Conservation (phyloP, 2,797 vertebrate genomes). For the Passerculus sandwichensis region DNA sequence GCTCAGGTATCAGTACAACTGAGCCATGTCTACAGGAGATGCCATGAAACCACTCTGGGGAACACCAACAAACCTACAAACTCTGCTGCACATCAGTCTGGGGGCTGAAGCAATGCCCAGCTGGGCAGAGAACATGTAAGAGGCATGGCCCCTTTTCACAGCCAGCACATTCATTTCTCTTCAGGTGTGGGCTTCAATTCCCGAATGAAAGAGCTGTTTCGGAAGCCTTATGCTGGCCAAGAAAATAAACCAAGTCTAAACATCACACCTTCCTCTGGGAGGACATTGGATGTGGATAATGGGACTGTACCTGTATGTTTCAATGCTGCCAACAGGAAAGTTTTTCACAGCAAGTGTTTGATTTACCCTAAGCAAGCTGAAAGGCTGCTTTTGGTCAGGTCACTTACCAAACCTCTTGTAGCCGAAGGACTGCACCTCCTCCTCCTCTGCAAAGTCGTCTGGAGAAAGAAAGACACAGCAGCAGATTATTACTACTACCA, state of each 20-base stretch:
- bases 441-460: constrained; percentile 98
- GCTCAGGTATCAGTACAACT: not conserved
- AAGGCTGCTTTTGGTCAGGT: not conserved
- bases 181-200: not conserved
- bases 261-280: not conserved
- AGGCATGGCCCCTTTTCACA: not conserved
- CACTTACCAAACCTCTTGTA: constrained; percentile 99
- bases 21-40: not conserved
- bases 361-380: not conserved
- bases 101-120: not conserved
- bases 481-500: not conserved
- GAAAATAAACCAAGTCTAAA: not conserved
- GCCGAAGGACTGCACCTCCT: constrained; percentile 98
- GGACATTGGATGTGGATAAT: not conserved
- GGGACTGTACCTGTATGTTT: not conserved
- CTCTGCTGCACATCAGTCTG: not conserved
- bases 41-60: rapidly evolving
- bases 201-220: not conserved
- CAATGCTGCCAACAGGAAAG: not conserved
- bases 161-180: not conserved
- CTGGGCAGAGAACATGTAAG: not conserved
- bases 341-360: not conserved
- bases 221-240: not conserved
- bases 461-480: constrained; percentile 59
- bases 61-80: not conserved